Conservation (phyloP, 1,140 invertebrate genomes). For the Cotesia typhae region DNA sequence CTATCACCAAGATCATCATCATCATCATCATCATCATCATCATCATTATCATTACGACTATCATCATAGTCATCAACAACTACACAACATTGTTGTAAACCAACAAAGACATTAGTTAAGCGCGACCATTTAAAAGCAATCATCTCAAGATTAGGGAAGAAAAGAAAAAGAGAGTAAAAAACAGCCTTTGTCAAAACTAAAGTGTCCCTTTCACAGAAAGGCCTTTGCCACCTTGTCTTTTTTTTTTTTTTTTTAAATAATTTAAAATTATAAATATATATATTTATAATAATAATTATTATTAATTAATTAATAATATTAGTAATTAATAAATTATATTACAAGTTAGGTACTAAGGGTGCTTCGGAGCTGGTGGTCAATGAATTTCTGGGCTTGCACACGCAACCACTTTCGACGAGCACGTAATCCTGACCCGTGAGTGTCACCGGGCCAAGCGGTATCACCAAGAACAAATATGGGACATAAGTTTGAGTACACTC, state of each 20-base stretch:
- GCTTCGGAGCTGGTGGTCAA: constrained; percentile 35
- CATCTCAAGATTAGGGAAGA: constrained; percentile 29
- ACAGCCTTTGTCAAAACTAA: constrained; percentile 21
- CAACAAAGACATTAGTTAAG: not conserved
- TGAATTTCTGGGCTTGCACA: constrained; percentile 83
- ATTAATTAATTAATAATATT: constrained; percentile 7
- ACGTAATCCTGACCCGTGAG: constrained; percentile 92
- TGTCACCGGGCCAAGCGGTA: constrained; percentile 88
- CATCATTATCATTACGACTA: no score
- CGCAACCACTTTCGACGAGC: constrained; percentile 89
- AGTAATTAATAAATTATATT: constrained; percentile 40
- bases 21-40: no score
- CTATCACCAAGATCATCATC: no score
- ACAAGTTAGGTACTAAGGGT: constrained; percentile 58
- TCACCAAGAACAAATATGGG: constrained; percentile 89
- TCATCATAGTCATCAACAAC: no score
- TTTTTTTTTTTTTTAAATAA: not conserved
- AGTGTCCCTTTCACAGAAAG: constrained; percentile 23
- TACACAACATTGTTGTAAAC: no score
- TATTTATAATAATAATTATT: constrained; percentile 15
- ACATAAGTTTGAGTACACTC: constrained; percentile 92
- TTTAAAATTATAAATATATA: constrained; percentile 3
- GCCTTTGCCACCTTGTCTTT: not conserved
- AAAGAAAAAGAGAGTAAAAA: constrained; percentile 41
- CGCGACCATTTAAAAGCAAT: not conserved